Base-by-base conservation (phyloP, 2,888 invertebrate genomes). In the Aphrophora alni region DNA sequence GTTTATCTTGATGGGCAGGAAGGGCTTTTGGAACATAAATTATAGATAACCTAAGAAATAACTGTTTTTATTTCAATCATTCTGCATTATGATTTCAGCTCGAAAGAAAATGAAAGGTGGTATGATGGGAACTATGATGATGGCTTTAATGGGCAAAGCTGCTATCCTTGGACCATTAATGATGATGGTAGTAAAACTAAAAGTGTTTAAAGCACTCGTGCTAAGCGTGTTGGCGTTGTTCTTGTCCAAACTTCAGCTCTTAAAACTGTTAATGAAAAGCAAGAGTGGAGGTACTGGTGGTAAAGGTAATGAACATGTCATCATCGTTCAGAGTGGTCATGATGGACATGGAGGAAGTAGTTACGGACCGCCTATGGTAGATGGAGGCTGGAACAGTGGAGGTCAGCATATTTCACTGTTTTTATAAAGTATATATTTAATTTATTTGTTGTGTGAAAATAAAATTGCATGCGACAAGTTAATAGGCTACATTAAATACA, bases 61-160 rank as follows among this genome's bases (percentile, higher is more conserved):
- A n/a, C n/a, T n/a, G n/a, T n/a, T n/a, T 33, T 33, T 33, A 7
- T 33, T 33, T 7, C 33, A 4, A 7, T 33, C 10, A 33, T 7
- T 33, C 33, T 33, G 33, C 33, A 33, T 33, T 33, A 33, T 33
- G 33, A 33, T 33, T 33, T 33, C 33, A 33, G 33, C 33, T 33
- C 33, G 33, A 33, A 33, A 33, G 33, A 33, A 33, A 10, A 33
- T 33, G 33, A 84, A 85, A 33, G 88, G 72, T 73, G 73, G 92
- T 91, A 90, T 90, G 10, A 91, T 91, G 90, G 88, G 92, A 89
- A 90, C 90, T 82, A 91, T 91, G 90, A 89, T 91, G 85, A 92
- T 92, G 89, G 89, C 90, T 90, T 90, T 91, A 90, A 90, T 91
- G 89, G 91, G 91, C 27, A 89, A 92, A 89, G 90, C 91, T 89